Evolutionary conservation across 1,140 invertebrate species (phyloP), one percentile per base, ranked within the genome.

Genomic region (Trypoxylus dichotomus): DNA sequence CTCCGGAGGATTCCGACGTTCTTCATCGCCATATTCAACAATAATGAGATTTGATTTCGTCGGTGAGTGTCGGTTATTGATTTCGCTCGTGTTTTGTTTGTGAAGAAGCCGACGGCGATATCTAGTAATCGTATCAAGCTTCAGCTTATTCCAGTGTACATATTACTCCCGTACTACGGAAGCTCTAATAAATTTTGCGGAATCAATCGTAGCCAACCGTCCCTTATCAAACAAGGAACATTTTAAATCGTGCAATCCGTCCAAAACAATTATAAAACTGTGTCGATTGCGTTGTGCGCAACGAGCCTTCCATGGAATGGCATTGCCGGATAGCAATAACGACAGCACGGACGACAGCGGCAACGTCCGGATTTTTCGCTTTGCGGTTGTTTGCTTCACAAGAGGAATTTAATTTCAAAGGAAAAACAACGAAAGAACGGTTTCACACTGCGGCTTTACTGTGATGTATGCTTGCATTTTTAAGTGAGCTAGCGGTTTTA

Each of bases 11-110:
- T 19, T 27, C 21, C 19, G 60, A 47, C 13, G 43, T 19, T 21
- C 71, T 73, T 21, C 71, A 27, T 41, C 71, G 71, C n/a, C 71
- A 41, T 73, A 73, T 73, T 73, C 37, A 73, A 73, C 37, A n/a
- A 73, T 73, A 37, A 73, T 37, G 27, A 73, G 27, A 42, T 73
- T 32, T 73, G 71, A 32, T 32, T 73, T 42, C 71, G 19, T 73
- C 71, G 29, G 5, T 42, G n/a, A 8, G 13, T 8, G 37, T 37
- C 25, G n/a, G 19, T 63, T 63, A 63, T 63, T 63, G 60, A 63
- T 63, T 63, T 63, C 60, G 19, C 21, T 63, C 60, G 60, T 63
- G 19, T 63, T 63, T 63, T 63, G 60, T 63, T 63, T 63, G 25
- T 19, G 19, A 63, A 63, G 60, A 19, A 63, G 25, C 60, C 60